Evolutionary conservation across 2,113 vertebrate species (phyloP).

Genomic region (Burhinus bistriatus): DNA sequence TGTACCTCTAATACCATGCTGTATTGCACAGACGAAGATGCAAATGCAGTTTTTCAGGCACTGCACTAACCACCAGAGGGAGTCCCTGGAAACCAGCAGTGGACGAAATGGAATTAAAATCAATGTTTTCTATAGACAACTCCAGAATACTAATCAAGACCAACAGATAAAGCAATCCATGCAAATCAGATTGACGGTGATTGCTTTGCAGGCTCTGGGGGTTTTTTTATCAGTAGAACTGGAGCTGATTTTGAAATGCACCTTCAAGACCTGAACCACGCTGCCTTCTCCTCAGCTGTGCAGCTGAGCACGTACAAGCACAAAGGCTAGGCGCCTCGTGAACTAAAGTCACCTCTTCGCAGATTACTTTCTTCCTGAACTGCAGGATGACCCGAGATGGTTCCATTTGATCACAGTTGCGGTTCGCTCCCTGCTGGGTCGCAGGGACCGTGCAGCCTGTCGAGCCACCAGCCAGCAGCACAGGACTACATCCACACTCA

Average conservation of each 20-base stretch:
- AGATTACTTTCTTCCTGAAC: not conserved
- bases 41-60: fast-evolving
- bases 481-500: not conserved
- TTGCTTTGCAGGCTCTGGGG: not conserved
- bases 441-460: not conserved
- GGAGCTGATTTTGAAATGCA: not conserved
- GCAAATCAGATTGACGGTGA: not conserved
- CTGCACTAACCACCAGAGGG: constrained; percentile 4
- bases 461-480: not conserved
- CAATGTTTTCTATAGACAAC: not conserved
- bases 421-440: not conserved
- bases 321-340: not conserved
- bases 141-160: not conserved
- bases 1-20: fast-evolving
- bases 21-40: fast-evolving
- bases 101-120: not conserved
- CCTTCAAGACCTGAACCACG: not conserved
- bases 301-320: not conserved
- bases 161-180: constrained; percentile 7
- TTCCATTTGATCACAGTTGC: not conserved
- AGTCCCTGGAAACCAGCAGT: not conserved
- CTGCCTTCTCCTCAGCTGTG: not conserved
- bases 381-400: fast-evolving
- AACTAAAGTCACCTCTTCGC: not conserved
- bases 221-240: not conserved